Base-by-base conservation (phyloP, 2,888 invertebrate species). In the Synanthedon vespiformis region DNA sequence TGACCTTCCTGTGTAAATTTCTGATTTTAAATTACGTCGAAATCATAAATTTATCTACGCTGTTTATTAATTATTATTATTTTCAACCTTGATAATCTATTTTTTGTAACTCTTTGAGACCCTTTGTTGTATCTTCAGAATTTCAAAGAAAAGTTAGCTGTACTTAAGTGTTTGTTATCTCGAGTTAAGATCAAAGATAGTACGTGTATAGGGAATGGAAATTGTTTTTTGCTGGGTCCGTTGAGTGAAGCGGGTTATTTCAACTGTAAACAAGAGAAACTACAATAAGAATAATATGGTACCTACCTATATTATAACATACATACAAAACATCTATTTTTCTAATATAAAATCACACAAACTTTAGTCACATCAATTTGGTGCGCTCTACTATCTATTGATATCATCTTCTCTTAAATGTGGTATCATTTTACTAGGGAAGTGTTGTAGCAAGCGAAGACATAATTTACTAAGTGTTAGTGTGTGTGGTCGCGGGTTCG, bases 181-280 rank as follows among this genome's bases (percentile, higher is more conserved):
- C 44, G 49, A 52, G 62, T 62, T 59, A 56, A 56, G 63, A 71
- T 68, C 62, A 65, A 61, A 62, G 64, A 44, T 44, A 44, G 44
- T 44, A n/a, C 44, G 13, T 12, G 10, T 34, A 34, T 64, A 61
- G 56, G 22, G 62, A 62, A 34, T 34, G 13, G 56, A 61, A 63
- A 60, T 57, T 57, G 54, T 57, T 57, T 54, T 61, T 62, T 58
- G 53, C 58, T 56, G 52, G 53, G 55, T 34, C 10, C 34, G 34
- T 10, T 34, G 34, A 34, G 34, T 10, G 34, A 34, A 34, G 34
- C 8, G 34, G 10, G 34, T 34, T 34, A 34, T 34, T 10, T 34
- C 34, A 34, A 34, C 34, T 34, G 34, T 34, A 34, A 34, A 34
- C 10, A 34, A 34, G 8, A 34, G 27, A 34, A 8, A 34, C 2